Evolutionary conservation across 2,888 invertebrate genomes (phyloP).

Genomic region (Lymantria monacha): DNA sequence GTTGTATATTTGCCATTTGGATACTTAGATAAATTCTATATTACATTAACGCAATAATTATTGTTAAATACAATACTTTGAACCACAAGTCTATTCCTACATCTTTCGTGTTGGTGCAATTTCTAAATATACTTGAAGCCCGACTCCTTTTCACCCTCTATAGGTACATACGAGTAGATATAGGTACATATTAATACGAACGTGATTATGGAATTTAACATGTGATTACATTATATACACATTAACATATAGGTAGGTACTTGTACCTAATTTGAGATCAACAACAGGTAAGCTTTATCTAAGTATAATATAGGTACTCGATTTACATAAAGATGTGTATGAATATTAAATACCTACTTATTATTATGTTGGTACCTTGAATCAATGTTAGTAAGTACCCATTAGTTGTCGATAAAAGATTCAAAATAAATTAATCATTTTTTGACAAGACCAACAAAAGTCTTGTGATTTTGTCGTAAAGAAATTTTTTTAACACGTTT

Average conservation of each 20-base stretch:
- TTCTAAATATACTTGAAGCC: conserved; percentile 72
- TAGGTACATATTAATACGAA: conserved; percentile 10
- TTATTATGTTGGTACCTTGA: conserved; percentile 22
- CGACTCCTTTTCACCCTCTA: conserved; percentile 50
- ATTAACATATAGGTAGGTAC: conserved; percentile 73
- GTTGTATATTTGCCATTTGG: background rate
- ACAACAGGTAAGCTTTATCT: conserved; percentile 78
- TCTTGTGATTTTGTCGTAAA: conserved; percentile 30
- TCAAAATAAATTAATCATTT: conserved; percentile 24
- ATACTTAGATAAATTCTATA: conserved; percentile 46
- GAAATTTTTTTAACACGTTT: conserved; percentile 27
- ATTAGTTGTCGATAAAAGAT: conserved; percentile 16
- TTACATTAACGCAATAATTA: conserved; percentile 54
- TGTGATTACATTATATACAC: conserved; percentile 80
- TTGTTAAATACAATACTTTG: conserved; percentile 64
- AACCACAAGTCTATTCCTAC: conserved; percentile 72
- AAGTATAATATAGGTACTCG: conserved; percentile 49
- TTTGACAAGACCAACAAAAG: conserved; percentile 28
- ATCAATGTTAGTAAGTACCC: conserved; percentile 17
- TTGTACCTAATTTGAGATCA: conserved; percentile 71
- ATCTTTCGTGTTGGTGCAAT: conserved; percentile 77
- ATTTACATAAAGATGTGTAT: conserved; percentile 37
- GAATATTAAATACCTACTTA: conserved; percentile 22
- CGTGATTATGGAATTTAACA: conserved; percentile 76
- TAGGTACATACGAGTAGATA: conserved; percentile 15